Base-by-base conservation (phyloP, 1,140 invertebrate genomes). In the Camponotus vicinus region DNA sequence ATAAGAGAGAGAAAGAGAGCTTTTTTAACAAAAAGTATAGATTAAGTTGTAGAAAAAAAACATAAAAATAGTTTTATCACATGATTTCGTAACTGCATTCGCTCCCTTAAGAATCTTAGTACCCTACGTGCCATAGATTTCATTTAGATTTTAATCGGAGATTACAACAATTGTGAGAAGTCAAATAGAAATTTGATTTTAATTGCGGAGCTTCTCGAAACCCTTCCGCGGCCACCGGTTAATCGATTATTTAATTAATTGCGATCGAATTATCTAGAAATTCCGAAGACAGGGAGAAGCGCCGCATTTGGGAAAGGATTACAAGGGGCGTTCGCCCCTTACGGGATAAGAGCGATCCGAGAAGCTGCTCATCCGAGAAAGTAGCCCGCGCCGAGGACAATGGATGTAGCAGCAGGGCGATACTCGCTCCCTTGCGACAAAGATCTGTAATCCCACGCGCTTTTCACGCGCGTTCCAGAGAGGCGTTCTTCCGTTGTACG, bases 91-190 rank as follows among this genome's bases (percentile, higher is more conserved):
- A 6, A 52, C 49, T 52, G 49, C 15, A 6, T 18, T 3, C 15
- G 5, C 13, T 0, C 4, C 15, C 5, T 52, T 18, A 49, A 49
- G 45, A 13, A 32, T 37, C 13, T 42, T 42, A 87, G 32, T 21
- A 57, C 21, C 57, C 57, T 2, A 11, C 0, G 32, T 34, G 73
- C 52, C 21, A 86, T 82, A 55, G 32, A 52, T 86, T 69, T 42
- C 8, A 76, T 8, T 18, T 52, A 52, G 1, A 52, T 52, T 73
- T 40, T 88, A 88, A 88, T 21, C 40, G n/a, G 55, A 88, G 70
- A n/a, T 83, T 83, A 83, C 40, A 13, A 49, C 49, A 52, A 18
- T 52, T 52, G 4, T 15, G 15, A 52, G 49, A 52, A 15, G 49
- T 52, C 15, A 15, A 52, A 52, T 52, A 52, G 49, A 52, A 52